These are phyloP conservation scores for Nesoenas mayeri DNA, from an alignment of 2,113 vertebrate species.

Conservation along the genomic window DNA sequence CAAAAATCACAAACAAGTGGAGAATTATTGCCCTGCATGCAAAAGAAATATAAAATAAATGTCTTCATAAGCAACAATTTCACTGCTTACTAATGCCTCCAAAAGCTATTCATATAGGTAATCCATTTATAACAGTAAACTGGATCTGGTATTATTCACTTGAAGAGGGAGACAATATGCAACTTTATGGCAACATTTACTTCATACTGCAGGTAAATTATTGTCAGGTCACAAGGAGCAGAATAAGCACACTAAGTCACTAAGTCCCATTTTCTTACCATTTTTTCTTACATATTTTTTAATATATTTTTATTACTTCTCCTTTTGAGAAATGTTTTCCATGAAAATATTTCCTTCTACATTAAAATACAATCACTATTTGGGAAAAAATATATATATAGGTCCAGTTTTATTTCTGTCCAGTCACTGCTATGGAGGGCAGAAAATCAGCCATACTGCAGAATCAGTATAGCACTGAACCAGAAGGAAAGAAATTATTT, in stretches of 20 bases:
- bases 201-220: constrained; percentile 27
- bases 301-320: neutral
- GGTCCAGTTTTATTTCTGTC: neutral
- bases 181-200: constrained; percentile 38
- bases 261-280: neutral
- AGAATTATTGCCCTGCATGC: neutral
- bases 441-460: neutral
- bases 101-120: constrained; percentile 18
- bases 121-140: constrained; percentile 35
- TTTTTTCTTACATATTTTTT: neutral
- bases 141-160: constrained; percentile 1
- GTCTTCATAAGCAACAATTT: constrained; percentile 32
- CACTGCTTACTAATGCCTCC: neutral
- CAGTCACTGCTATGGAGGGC: neutral
- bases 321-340: neutral
- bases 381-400: neutral
- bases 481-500: neutral
- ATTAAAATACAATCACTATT: neutral
- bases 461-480: neutral
- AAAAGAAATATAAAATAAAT: constrained; percentile 55
- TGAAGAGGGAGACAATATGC: neutral
- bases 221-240: neutral
- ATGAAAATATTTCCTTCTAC: neutral
- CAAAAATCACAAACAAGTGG: constrained; percentile 31
- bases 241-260: neutral